These are phyloP conservation scores for Aphrophora alni DNA, from an alignment of 2,888 invertebrate genomes.

Conservation along the genomic window DNA sequence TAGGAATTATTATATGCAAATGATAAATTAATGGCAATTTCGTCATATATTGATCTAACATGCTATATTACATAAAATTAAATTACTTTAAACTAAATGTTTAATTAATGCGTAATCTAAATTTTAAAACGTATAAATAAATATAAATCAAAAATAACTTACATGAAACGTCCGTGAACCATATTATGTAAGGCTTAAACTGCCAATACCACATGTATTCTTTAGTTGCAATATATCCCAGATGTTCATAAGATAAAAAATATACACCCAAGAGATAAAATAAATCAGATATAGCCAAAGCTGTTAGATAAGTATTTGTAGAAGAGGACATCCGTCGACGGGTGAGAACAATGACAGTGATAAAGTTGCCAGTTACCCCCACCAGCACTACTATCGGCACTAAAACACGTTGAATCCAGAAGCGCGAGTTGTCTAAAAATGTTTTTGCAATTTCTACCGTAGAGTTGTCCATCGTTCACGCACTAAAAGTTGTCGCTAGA, in stretches of 20 bases:
- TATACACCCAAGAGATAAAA: conserved; percentile 71
- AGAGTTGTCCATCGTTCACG: background rate
- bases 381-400: conserved; percentile 69
- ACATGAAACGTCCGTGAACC: conserved; percentile 67
- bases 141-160: background rate
- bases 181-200: conserved; percentile 64
- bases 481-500: background rate
- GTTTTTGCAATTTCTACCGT: background rate
- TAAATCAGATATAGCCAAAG: conserved; percentile 73
- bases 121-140: too few species aligned
- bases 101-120: too few species aligned
- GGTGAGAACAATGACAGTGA: conserved; percentile 64
- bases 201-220: conserved; percentile 65
- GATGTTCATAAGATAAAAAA: conserved; percentile 67
- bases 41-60: too few species aligned
- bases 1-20: too few species aligned
- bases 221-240: conserved; percentile 62
- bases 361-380: conserved; percentile 70
- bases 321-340: conserved; percentile 74
- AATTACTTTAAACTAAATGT: too few species aligned
- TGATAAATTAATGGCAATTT: too few species aligned
- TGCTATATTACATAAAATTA: too few species aligned
- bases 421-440: conserved; percentile 57
- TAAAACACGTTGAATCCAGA: conserved; percentile 67
- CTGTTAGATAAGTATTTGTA: conserved; percentile 76